A percentile compares a stretch with the other conserved stretches of the same genome.
Conservation (phyloP, 2,797 vertebrate species). For the Denticeps clupeoides region DNA sequence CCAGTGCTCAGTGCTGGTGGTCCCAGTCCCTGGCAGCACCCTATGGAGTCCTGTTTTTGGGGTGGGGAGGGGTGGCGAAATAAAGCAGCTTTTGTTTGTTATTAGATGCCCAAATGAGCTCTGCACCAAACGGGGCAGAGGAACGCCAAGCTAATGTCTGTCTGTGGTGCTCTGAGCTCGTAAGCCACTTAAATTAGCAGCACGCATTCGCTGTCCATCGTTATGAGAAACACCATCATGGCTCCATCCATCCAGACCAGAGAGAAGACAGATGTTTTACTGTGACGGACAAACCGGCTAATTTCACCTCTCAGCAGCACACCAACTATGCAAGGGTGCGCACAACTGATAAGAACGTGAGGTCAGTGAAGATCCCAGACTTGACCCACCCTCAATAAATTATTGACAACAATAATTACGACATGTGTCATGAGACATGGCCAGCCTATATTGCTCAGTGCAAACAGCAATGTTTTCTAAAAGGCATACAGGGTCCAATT, state of each 20-base stretch:
- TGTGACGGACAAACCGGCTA: constrained; percentile 1
- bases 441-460: too few relatives aligned
- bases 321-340: not conserved
- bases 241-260: constrained; percentile 1
- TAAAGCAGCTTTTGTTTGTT: constrained; percentile 41
- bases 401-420: too few relatives aligned
- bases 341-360: not conserved
- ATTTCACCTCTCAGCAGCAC: not conserved
- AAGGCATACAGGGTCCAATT: too few relatives aligned
- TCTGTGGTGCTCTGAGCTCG: constrained; percentile 14
- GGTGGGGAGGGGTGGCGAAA: constrained; percentile 2
- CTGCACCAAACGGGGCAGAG: constrained; percentile 10
- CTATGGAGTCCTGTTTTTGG: constrained; percentile 16
- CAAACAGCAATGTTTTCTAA: too few relatives aligned
- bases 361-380: not conserved
- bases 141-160: constrained; percentile 5
- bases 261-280: constrained; percentile 25
- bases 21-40: not conserved
- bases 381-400: too few relatives aligned
- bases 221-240: constrained; percentile 19
- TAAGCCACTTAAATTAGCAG: constrained; percentile 47
- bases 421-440: too few relatives aligned
- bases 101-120: constrained; percentile 28
- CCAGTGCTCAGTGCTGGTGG: too few relatives aligned
- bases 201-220: constrained; percentile 27